Conservation (phyloP, 2,888 invertebrate species). For the Oscheius onirici region DNA sequence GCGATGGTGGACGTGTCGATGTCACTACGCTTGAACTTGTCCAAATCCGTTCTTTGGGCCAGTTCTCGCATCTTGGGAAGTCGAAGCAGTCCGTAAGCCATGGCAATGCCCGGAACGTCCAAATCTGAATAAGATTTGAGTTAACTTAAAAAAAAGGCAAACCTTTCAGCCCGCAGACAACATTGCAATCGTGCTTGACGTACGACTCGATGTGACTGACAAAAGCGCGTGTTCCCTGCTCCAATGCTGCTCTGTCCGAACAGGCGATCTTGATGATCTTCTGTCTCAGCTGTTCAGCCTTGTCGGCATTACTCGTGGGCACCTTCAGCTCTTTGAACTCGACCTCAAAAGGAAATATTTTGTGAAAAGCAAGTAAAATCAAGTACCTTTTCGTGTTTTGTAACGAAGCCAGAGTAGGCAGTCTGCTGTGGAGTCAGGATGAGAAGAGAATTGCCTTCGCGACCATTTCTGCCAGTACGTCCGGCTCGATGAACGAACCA, state of each 20-base stretch:
- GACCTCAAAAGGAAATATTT: constrained; percentile 35
- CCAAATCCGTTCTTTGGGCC: constrained; percentile 43
- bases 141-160: constrained; percentile 15
- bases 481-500: constrained; percentile 93
- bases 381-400: constrained; percentile 59
- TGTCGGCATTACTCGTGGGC: constrained; percentile 53
- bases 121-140: constrained; percentile 77
- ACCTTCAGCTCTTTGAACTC: constrained; percentile 58
- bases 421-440: constrained; percentile 87
- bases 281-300: constrained; percentile 59
- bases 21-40: constrained; percentile 58
- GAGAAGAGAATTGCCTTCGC: constrained; percentile 85
- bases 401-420: constrained; percentile 88
- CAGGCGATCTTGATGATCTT: constrained; percentile 62
- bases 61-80: constrained; percentile 95
- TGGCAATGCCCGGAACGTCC: constrained; percentile 84
- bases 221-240: constrained; percentile 89
- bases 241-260: constrained; percentile 79
- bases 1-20: constrained; percentile 65
- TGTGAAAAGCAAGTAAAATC: neutral
- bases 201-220: constrained; percentile 94
- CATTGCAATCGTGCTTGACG: constrained; percentile 91
- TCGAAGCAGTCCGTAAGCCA: constrained; percentile 87
- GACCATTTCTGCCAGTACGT: constrained; percentile 90
- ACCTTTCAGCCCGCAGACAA: constrained; percentile 79